Evolutionary conservation across 2,113 vertebrate genomes (phyloP), one percentile per base, ranked within the genome.

Genomic region (Malurus melanocephalus): DNA sequence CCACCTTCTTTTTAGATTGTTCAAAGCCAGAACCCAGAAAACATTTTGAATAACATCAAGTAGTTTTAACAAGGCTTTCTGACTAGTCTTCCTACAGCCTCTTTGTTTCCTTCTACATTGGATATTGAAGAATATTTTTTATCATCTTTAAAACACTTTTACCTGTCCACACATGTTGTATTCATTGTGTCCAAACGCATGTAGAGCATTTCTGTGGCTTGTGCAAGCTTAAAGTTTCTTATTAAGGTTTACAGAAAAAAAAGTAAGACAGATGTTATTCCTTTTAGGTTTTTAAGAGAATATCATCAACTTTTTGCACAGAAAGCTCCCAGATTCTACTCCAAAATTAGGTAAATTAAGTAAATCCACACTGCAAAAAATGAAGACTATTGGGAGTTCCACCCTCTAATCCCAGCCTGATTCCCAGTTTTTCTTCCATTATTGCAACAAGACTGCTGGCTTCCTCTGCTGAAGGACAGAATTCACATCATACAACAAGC

Each of bases 161-260:
- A 99, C 99, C 99, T 97, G 97, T 99, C 99, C 85, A 99, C 97
- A 66, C 99, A 99, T 13, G 97, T 98, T 48, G 98, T 99, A 95
- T 99, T 99, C 99, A 99, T 99, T 2, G 98, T 98, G 95, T 99
- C 99, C 97, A 99, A 97, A 62, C 98, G 98, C 98, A 99, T 99
- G 91, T 99, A 99, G 46, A 99, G 95, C 99, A 99, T 99, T 97
- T 99, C 99, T 52, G 99, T 99, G 68, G 99, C 99, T 97, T 99
- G 99, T 8, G 99, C 99, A 90, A 99, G 97, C 99, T 99, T 65
- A 26, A 72, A 64, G n/a, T 85, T 90, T 81, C 30, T 56, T 27
- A 95, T 98, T 98, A 98, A 98, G 97, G 97, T 94, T 94, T 79
- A 94, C 33, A 86, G 12, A 66, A 81, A 66, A 66, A 81, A 7